Conservation (phyloP, 2,888 invertebrate species). For the Mantis religiosa region DNA sequence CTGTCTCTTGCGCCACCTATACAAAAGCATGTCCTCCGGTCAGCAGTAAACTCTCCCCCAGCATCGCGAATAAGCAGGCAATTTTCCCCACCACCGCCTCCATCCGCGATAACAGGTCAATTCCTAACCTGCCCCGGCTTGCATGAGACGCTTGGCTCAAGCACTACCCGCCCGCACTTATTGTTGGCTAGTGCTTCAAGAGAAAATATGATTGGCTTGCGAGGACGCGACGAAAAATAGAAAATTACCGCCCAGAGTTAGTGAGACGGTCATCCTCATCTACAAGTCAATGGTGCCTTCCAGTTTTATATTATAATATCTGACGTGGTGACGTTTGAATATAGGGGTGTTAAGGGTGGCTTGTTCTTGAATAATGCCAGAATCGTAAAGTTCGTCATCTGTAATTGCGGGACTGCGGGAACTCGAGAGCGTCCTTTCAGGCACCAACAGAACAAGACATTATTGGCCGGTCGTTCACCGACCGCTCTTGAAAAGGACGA, state of each 20-base stretch:
- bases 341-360: neutral
- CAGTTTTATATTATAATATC: neutral
- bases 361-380: neutral
- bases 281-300: neutral
- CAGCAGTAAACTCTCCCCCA: neutral
- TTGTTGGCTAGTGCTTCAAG: slow-evolving; percentile 1
- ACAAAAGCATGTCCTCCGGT: slow-evolving; percentile 18
- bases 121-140: slow-evolving; percentile 14
- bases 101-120: slow-evolving; percentile 37
- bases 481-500: too few species aligned
- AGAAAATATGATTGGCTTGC: slow-evolving; percentile 7
- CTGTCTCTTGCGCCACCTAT: slow-evolving; percentile 11
- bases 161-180: neutral
- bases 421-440: neutral
- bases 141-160: slow-evolving; percentile 1
- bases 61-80: slow-evolving; percentile 38
- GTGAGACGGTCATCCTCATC: neutral
- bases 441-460: neutral
- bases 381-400: neutral
- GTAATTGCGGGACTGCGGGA: neutral
- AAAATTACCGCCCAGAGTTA: neutral
- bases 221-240: neutral
- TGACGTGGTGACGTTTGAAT: neutral
- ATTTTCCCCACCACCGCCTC: slow-evolving; percentile 39
- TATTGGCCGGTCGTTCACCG: neutral